These are phyloP conservation scores for Anoplius nigerrimus DNA, from an alignment of 2,888 invertebrate genomes.

Conservation along the genomic window DNA sequence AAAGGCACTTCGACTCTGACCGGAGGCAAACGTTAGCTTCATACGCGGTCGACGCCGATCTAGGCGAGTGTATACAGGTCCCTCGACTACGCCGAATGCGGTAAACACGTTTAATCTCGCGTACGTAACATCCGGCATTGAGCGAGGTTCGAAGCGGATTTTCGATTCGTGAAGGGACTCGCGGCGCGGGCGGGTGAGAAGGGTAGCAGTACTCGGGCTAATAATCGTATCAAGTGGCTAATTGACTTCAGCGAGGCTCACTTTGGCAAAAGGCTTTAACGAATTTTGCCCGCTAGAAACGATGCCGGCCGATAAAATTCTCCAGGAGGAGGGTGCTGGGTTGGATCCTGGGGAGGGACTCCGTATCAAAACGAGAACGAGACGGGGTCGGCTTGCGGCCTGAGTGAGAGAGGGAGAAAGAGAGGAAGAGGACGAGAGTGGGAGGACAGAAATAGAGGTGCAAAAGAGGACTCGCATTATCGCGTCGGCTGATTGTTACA, in stretches of 20 bases:
- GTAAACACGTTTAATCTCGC: background rate
- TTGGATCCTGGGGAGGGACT: background rate
- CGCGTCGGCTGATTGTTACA: constrained; percentile 59
- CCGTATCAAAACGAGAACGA: too few species aligned
- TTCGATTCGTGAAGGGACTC: background rate
- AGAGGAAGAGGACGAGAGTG: constrained; percentile 10
- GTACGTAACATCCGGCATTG: constrained; percentile 1
- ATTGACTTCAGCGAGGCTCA: constrained; percentile 29
- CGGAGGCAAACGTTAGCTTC: too few species aligned
- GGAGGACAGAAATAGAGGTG: constrained; percentile 23
- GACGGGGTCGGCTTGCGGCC: too few species aligned
- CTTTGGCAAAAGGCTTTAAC: constrained; percentile 16
- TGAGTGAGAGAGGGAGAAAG: background rate
- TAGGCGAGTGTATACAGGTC: too few species aligned
- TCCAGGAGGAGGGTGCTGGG: constrained; percentile 16
- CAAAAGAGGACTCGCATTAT: constrained; percentile 41
- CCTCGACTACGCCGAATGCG: too few species aligned
- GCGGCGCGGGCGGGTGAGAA: background rate
- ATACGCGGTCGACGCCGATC: too few species aligned
- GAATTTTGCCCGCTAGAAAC: background rate
- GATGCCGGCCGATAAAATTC: background rate
- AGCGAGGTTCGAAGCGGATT: background rate
- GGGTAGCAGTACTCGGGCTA: background rate
- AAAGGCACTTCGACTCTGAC: too few species aligned
- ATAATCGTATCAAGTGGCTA: constrained; percentile 15